phyloP scores from a whole-genome alignment of 2,888 invertebrate species.

The Sphaeridia pumilis region DNA sequence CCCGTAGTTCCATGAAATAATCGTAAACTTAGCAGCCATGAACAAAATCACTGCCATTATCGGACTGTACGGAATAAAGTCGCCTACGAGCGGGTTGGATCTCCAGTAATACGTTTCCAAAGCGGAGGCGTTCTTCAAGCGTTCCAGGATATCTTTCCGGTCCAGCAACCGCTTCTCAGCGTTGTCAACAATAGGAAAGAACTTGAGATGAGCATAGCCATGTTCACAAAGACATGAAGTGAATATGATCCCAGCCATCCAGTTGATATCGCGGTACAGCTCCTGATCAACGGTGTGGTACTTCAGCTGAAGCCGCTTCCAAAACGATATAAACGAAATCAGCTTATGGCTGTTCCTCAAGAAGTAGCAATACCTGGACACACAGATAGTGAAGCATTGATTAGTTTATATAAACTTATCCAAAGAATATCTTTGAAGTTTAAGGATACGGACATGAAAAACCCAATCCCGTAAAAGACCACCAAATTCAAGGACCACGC shows the following conservation, averaged over 20 bases:
- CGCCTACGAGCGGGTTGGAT: constrained; percentile 19
- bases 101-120: constrained; percentile 24
- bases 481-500: constrained; percentile 11
- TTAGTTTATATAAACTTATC: not conserved
- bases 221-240: constrained; percentile 30
- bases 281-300: constrained; percentile 19
- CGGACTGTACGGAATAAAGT: constrained; percentile 22
- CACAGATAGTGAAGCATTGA: not conserved
- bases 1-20: constrained; percentile 26
- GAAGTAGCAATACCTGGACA: constrained; percentile 21
- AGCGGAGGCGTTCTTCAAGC: constrained; percentile 10
- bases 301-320: constrained; percentile 16
- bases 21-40: constrained; percentile 25
- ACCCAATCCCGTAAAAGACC: constrained; percentile 26
- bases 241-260: constrained; percentile 21
- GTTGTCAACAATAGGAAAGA: constrained; percentile 16
- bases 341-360: constrained; percentile 14
- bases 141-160: constrained; percentile 2
- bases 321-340: constrained; percentile 16
- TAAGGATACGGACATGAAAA: constrained; percentile 25
- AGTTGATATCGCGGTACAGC: constrained; percentile 21
- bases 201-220: constrained; percentile 18
- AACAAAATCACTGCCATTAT: constrained; percentile 19
- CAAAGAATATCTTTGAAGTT: not conserved
- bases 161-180: constrained; percentile 8